A percentile compares a stretch with the other conserved stretches of the same genome.
These are phyloP conservation scores for Antigone vipio DNA, from an alignment of 2,113 vertebrate genomes.

Conservation along the genomic window DNA sequence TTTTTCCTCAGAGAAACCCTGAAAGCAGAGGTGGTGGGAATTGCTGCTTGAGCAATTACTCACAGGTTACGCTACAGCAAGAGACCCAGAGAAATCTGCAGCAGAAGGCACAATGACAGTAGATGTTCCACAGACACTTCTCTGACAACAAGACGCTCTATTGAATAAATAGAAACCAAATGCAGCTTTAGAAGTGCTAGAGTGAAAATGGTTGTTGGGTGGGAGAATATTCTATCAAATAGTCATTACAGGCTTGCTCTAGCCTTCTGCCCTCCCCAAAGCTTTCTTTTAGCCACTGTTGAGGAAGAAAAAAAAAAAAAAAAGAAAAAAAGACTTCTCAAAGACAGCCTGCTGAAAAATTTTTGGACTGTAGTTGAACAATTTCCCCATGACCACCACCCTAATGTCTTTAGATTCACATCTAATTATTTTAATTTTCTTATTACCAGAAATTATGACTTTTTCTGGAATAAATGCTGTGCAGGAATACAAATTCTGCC, in stretches of 20 bases:
- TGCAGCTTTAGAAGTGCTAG: not conserved
- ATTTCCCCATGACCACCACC: not conserved
- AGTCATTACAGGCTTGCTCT: not conserved
- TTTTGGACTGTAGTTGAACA: not conserved
- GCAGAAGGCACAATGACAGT: not conserved
- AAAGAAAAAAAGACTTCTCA: not conserved
- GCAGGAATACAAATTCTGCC: not conserved
- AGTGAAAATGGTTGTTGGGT: not conserved
- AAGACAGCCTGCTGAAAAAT: not conserved
- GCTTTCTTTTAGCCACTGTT: not conserved
- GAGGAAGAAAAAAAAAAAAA: not conserved
- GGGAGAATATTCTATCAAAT: not conserved
- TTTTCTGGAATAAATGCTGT: not conserved
- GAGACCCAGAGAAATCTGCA: not conserved
- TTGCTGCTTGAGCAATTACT: not conserved
- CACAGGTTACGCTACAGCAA: not conserved
- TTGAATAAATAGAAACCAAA: conserved; percentile 8
- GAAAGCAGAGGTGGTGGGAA: not conserved
- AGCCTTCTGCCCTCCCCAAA: not conserved
- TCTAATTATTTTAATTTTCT: not conserved
- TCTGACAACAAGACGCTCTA: not conserved
- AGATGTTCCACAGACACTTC: not conserved
- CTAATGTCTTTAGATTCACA: not conserved
- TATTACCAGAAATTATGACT: not conserved
- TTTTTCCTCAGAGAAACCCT: not conserved